Evolutionary conservation across 2,888 invertebrate species (phyloP).

Genomic region (Elysia crispata): DNA sequence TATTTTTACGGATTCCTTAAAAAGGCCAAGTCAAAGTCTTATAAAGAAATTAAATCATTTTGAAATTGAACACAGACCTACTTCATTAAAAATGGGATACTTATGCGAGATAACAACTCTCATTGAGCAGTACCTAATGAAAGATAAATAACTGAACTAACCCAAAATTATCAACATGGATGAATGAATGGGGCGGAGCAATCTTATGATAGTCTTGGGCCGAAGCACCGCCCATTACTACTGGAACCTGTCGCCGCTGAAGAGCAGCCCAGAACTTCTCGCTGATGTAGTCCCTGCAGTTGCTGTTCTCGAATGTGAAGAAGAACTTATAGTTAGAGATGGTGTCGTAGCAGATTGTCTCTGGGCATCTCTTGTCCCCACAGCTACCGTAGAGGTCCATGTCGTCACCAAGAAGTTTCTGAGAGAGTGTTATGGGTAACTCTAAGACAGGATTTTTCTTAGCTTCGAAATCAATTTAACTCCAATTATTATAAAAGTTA

Average conservation of each 20-base stretch:
- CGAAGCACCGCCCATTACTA: slow-evolving; percentile 61
- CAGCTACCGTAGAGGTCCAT: slow-evolving; percentile 63
- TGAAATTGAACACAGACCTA: too few relatives aligned
- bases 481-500: too few relatives aligned
- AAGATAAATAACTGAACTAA: slow-evolving; percentile 23
- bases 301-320: slow-evolving; percentile 64
- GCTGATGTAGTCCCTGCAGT: slow-evolving; percentile 64
- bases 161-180: slow-evolving; percentile 51
- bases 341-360: slow-evolving; percentile 52
- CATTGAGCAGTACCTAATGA: too few relatives aligned
- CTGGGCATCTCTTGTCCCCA: slow-evolving; percentile 54
- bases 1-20: too few relatives aligned
- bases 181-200: slow-evolving; percentile 53
- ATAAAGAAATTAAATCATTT: too few relatives aligned
- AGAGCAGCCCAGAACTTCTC: slow-evolving; percentile 65
- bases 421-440: not conserved
- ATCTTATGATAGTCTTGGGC: slow-evolving; percentile 46
- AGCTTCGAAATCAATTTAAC: too few relatives aligned
- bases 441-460: too few relatives aligned
- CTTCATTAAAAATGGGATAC: too few relatives aligned
- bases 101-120: too few relatives aligned
- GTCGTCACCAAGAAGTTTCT: slow-evolving; percentile 45
- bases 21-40: too few relatives aligned
- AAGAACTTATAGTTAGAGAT: slow-evolving; percentile 62
- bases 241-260: slow-evolving; percentile 59